Evolutionary conservation across 2,113 vertebrate genomes (phyloP).

Genomic region (Leucoraja erinaceus): DNA sequence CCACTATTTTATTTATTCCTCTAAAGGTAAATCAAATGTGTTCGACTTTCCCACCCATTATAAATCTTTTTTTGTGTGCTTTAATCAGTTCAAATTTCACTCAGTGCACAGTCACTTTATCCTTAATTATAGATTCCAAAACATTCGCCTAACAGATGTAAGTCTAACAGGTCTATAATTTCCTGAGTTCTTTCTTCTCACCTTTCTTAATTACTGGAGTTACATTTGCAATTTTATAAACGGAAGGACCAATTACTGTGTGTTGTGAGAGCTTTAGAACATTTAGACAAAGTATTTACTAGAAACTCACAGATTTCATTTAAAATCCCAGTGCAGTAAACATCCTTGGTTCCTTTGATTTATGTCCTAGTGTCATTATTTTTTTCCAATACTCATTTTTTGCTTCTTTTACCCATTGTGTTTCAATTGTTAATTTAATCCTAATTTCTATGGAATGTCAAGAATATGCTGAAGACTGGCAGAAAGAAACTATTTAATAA

Average conservation of each 20-base stretch:
- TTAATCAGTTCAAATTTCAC: not conserved
- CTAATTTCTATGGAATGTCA: not conserved
- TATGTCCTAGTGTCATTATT: not conserved
- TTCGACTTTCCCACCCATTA: not conserved
- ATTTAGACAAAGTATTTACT: no score
- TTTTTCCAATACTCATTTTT: not conserved
- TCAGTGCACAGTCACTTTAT: not conserved
- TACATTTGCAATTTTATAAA: not conserved
- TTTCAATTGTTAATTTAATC: not conserved
- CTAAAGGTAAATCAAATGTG: not conserved
- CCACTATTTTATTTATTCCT: not conserved
- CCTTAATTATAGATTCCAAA: not conserved
- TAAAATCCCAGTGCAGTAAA: no score
- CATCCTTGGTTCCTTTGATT: not conserved
- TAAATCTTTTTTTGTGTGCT: not conserved
- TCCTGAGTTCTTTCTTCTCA: not conserved
- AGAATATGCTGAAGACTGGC: not conserved
- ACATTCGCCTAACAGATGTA: not conserved
- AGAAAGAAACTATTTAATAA: not conserved
- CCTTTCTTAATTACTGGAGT: not conserved
- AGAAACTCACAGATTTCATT: no score
- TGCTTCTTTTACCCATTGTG: not conserved
- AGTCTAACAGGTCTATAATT: not conserved
- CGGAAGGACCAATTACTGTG: no score
- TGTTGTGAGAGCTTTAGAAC: no score